Percentiles rank a stretch among this genome's conserved stretches.
phyloP scores from a whole-genome alignment of 2,888 invertebrate genomes.

The Xanthia togata region DNA sequence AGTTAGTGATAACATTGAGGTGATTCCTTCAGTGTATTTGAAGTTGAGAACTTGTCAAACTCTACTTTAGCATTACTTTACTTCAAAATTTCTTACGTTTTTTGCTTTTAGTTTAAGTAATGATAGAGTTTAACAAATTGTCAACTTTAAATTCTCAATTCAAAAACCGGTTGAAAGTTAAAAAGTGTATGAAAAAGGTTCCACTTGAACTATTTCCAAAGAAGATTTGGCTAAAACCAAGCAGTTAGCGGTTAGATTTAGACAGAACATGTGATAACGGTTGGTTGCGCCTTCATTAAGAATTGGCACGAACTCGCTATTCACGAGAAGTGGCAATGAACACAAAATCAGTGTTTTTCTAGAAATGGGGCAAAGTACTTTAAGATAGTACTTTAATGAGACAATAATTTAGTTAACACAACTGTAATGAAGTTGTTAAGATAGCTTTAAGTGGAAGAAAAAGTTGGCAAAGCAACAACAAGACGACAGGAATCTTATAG shows the following conservation, averaged over 20 bases:
- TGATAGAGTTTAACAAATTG: background rate
- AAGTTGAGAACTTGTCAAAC: too few species aligned
- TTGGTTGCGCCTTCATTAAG: constrained; percentile 5
- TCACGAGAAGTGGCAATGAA: constrained; percentile 20
- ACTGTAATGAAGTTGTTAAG: background rate
- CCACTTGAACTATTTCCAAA: constrained; percentile 40
- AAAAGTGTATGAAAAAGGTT: constrained; percentile 11
- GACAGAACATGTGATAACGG: constrained; percentile 30
- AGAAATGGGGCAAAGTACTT: constrained; percentile 23
- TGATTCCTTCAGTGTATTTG: too few species aligned
- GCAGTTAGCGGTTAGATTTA: constrained; percentile 23
- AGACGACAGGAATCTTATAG: background rate
- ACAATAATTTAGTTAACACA: constrained; percentile 14
- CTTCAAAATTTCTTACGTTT: too few species aligned
- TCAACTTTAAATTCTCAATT: background rate
- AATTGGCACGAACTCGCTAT: constrained; percentile 40
- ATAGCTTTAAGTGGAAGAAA: background rate
- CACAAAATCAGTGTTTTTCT: constrained; percentile 17
- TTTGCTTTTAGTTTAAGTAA: too few species aligned
- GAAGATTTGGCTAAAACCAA: constrained; percentile 18
- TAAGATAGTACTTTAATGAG: constrained; percentile 14
- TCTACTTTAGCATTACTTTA: too few species aligned
- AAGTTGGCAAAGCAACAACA: background rate
- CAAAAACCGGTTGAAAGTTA: too few species aligned
- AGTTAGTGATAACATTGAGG: background rate